Percentiles rank a stretch among this genome's conserved stretches.
Evolutionary conservation across 1,140 invertebrate genomes (phyloP).

Genomic region (Tetragnatha versicolor): DNA sequence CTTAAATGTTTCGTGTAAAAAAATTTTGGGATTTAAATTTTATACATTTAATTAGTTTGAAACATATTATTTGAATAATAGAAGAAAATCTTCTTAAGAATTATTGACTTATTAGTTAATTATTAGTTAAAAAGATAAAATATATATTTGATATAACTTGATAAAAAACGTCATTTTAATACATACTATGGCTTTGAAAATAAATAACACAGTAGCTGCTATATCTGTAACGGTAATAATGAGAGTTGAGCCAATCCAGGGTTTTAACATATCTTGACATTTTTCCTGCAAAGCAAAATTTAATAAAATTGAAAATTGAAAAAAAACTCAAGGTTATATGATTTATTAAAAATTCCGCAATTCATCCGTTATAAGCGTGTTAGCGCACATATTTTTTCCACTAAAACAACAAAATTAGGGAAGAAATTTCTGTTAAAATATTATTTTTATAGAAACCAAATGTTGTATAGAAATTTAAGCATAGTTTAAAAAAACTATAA

Average conservation of each 20-base stretch:
- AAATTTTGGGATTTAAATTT: too few species aligned
- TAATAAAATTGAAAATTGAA: background rate
- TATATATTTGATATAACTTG: background rate
- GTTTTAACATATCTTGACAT: slow-evolving; percentile 45
- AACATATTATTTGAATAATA: background rate
- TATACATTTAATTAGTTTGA: too few species aligned
- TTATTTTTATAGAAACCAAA: too few species aligned
- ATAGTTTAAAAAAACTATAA: too few species aligned
- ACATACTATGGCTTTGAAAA: slow-evolving; percentile 41
- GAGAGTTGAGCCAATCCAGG: slow-evolving; percentile 36
- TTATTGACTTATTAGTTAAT: background rate
- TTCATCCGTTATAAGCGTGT: too few species aligned
- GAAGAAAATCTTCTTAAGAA: background rate
- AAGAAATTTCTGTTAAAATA: too few species aligned
- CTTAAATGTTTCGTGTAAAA: too few species aligned
- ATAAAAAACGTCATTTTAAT: background rate
- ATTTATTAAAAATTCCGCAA: too few species aligned
- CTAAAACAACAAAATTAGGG: too few species aligned
- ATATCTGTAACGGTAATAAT: slow-evolving; percentile 48
- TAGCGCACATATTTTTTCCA: too few species aligned
- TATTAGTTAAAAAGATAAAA: background rate
- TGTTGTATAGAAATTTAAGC: too few species aligned
- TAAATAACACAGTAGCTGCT: slow-evolving; percentile 46
- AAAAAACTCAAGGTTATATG: too few species aligned
- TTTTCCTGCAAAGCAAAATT: slow-evolving; percentile 37